Evolutionary conservation across 2,888 invertebrate genomes (phyloP), one percentile per base, ranked within the genome.

Genomic region (Mesoligia furuncula): DNA sequence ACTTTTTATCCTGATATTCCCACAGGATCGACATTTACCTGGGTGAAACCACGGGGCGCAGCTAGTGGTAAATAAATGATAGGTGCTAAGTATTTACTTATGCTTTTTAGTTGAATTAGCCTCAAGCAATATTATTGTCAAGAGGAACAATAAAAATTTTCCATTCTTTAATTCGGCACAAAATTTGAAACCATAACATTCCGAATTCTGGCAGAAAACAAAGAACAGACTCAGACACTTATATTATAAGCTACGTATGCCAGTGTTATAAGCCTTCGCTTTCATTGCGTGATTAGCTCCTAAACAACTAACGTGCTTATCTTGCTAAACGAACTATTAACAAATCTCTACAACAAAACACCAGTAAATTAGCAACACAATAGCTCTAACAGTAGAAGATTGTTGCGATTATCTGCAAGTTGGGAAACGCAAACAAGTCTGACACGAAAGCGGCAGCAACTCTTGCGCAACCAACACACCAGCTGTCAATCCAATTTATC

Each of bases 401-500:
- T 86, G 81, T 81, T 80, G 80, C 81, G 81, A 84, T 87, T 81
- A 81, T 83, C 76, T 76, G 67, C 75, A 75, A 81, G 79, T 89
- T 89, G 81, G 65, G 86, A 89, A 89, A 88, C 75, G 69, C 75
- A 85, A 87, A 83, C 79, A 81, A 81, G 75, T 85, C 75, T 73
- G 76, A 83, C 81, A 78, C 77, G 83, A 83, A 75, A 83, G 69
- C 85, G 76, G 80, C 86, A 83, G 87, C 86, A 79, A 80, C 79
- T 91, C 88, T 90, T 89, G 87, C 85, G 81, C 90, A 91, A 90
- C 87, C 85, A 87, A 59, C 85, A 88, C 87, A 88, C 86, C 88
- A 90, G 88, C 91, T 91, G 94, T 93, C 94, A 92, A 90, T 93
- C 90, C 88, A 91, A 92, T 92, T 93, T 93, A 93, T 92, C 93